Conservation (phyloP, 1,140 invertebrate species). For the Zeugodacus cucurbitae region DNA sequence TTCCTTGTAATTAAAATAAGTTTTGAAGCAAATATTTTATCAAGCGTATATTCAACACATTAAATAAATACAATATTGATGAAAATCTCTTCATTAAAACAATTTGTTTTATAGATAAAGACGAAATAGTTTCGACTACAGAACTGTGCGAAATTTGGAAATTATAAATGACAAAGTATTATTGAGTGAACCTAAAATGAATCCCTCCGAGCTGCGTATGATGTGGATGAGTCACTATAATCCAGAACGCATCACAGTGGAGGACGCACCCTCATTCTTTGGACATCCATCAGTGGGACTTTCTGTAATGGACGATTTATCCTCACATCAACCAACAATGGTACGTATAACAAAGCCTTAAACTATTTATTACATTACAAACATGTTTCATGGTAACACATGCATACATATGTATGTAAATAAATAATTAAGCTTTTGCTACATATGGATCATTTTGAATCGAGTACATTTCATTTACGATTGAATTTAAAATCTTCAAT, state of each 20-base stretch:
- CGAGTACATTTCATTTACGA: constrained; percentile 19
- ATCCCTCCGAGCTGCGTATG: constrained; percentile 73
- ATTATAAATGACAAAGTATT: neutral
- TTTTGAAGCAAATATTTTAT: no score
- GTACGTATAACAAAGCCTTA: constrained; percentile 49
- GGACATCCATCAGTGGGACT: constrained; percentile 59
- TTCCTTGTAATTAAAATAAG: no score
- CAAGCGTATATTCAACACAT: no score
- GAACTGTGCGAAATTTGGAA: neutral
- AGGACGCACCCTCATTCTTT: constrained; percentile 57
- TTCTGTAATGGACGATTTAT: constrained; percentile 63
- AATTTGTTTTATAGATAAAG: no score
- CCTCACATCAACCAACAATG: constrained; percentile 58
- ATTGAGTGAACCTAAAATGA: constrained; percentile 38
- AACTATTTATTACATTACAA: neutral
- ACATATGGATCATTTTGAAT: constrained; percentile 22
- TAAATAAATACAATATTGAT: no score
- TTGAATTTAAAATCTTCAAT: constrained; percentile 35
- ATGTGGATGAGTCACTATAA: constrained; percentile 75
- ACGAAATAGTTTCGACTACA: no score
- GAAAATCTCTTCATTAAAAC: no score
- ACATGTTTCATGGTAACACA: neutral
- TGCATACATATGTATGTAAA: neutral
- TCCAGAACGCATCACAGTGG: constrained; percentile 59
- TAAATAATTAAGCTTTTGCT: neutral